A percentile compares a stretch with the other conserved stretches of the same genome.
These are phyloP conservation scores for Motacilla tschutschensis DNA, from an alignment of 2,113 vertebrate genomes.

Conservation along the genomic window DNA sequence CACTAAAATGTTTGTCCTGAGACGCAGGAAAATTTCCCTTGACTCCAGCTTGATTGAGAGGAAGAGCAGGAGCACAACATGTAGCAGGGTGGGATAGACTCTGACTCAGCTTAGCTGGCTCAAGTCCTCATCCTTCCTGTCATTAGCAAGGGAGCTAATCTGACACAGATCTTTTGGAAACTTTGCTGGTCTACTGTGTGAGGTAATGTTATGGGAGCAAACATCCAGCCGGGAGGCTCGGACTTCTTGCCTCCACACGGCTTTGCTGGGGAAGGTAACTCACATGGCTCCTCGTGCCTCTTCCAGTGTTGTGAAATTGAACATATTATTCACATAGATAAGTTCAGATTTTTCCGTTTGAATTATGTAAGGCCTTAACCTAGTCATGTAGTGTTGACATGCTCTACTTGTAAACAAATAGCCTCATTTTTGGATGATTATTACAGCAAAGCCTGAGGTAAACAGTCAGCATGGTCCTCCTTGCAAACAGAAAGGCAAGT, in stretches of 20 bases:
- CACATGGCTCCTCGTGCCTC: background rate
- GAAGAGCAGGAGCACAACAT: background rate
- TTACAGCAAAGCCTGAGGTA: background rate
- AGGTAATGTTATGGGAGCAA: background rate
- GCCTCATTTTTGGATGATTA: background rate
- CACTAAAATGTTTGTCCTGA: background rate
- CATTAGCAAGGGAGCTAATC: background rate
- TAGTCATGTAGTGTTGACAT: background rate
- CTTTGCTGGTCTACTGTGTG: background rate
- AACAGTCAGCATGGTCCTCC: background rate
- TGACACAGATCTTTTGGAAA: background rate
- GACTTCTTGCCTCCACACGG: background rate
- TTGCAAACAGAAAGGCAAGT: background rate
- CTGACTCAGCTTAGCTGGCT: slow-evolving; percentile 10
- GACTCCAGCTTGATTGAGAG: background rate
- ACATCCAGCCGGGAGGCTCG: background rate
- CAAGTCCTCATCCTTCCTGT: background rate
- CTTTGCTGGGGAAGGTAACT: background rate
- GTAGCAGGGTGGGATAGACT: background rate
- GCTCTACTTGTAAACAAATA: background rate
- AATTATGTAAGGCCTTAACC: background rate
- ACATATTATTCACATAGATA: background rate
- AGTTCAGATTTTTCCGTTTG: background rate
- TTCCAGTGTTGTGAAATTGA: background rate
- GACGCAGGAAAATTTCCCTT: background rate